Percentiles rank a stretch among this genome's conserved stretches.
These are phyloP conservation scores for Acromyrmex charruanus DNA, from an alignment of 1,140 invertebrate genomes.

Conservation along the genomic window DNA sequence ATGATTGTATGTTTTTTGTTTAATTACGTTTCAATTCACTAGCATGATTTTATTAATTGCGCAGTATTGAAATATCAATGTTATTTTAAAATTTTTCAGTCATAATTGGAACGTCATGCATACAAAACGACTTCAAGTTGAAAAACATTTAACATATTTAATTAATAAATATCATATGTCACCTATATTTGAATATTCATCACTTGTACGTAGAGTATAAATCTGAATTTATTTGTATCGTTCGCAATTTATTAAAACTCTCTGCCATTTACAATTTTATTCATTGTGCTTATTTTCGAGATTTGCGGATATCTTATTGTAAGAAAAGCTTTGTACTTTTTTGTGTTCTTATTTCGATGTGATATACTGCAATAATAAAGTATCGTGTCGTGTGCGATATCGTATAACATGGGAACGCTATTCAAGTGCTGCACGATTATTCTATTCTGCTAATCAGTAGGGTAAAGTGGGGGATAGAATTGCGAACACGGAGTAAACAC, in stretches of 20 bases:
- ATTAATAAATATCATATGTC: neutral
- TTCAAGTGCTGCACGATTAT: neutral
- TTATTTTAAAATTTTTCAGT: neutral
- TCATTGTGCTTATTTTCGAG: neutral
- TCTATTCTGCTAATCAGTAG: neutral
- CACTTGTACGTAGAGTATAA: neutral
- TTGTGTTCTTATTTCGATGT: neutral
- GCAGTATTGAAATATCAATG: neutral
- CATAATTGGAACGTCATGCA: neutral
- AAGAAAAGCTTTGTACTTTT: neutral
- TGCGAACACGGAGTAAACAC: no score
- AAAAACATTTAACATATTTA: neutral
- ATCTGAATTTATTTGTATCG: slow-evolving; percentile 5
- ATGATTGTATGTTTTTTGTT: neutral
- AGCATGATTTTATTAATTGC: neutral
- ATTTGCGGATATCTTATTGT: neutral
- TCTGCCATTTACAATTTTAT: neutral
- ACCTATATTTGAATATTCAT: neutral
- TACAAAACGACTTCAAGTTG: neutral
- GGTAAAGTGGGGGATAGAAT: no score
- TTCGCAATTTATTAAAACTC: neutral
- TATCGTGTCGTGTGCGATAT: neutral
- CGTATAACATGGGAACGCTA: neutral
- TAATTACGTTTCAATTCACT: neutral
- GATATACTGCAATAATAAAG: neutral